Conservation (phyloP, 64 coral and sea anemone species). For the Actinia tenebrosa region DNA sequence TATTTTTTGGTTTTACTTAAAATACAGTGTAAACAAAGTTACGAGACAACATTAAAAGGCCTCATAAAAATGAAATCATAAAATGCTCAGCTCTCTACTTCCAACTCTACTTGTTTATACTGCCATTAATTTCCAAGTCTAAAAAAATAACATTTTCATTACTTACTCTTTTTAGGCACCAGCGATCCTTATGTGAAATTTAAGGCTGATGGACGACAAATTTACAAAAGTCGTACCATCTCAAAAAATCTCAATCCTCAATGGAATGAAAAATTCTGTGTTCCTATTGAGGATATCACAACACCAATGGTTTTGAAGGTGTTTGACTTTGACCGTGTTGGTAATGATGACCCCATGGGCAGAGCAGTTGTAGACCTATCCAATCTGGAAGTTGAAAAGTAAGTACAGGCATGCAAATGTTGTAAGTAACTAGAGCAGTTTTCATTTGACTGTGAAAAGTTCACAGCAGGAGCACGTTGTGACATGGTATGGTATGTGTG, state of each 20-base stretch:
- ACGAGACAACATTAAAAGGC: background rate
- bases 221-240: constrained; percentile 96
- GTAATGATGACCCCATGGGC: constrained; percentile 98
- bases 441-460: no score
- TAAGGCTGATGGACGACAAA: constrained; percentile 96
- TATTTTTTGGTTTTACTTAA: background rate
- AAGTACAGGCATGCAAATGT: constrained; percentile 19
- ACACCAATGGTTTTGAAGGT: constrained; percentile 96
- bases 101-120: background rate
- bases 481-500: no score
- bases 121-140: background rate
- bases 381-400: constrained; percentile 77
- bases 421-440: no score
- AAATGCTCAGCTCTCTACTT: background rate
- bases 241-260: constrained; percentile 95
- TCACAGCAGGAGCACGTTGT: no score
- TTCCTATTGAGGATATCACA: constrained; percentile 96
- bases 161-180: constrained; percentile 64
- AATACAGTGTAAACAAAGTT: background rate
- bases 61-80: background rate
- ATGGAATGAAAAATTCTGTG: constrained; percentile 99
- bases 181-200: constrained; percentile 99
- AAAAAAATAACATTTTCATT: background rate
- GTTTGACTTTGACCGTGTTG: constrained; percentile 97
- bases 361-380: constrained; percentile 75